Evolutionary conservation across 2,888 invertebrate species (phyloP), one percentile per base, ranked within the genome.

Genomic region (Plagodis pulveraria): DNA sequence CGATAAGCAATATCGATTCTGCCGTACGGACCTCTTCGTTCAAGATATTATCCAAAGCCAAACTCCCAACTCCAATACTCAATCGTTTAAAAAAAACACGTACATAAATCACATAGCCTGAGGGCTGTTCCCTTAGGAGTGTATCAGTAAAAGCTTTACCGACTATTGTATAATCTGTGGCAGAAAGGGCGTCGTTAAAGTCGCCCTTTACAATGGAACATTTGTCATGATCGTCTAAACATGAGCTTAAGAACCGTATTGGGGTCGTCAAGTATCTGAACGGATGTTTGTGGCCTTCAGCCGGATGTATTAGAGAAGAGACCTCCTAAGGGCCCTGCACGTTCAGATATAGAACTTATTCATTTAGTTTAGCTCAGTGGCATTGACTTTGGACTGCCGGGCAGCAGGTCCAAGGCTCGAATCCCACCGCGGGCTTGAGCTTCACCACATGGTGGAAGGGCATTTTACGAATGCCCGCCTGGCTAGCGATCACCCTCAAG

Each of bases 81-180:
- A 38, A 38, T 38, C 6, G 9, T 47, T 22, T 22, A 47, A 46
- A 47, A n/a, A 32, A 46, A 50, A 41, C 42, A 44, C 55, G 41
- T 32, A 42, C 47, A 57, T 52, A 52, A 52, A 57, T 52, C 47
- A 47, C 48, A 50, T 11, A n/a, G 36, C 42, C 50, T 11, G 6
- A 42, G 9, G 51, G 48, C 47, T 5, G 50, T 35, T 38, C 56
- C 22, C 43, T 10, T 32, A 22, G 46, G 56, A 41, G 35, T 41
- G 42, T 57, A 33, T 38, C 41, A 44, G 47, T 57, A 52, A 52
- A 48, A 50, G 56, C 9, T 36, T 36, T 36, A 10, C 10, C 5
- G 5, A 8, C 5, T 40, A 40, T 9, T 40, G 10, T 40, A 2
- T 40, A 40, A 10, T 40, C 40, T 40, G 40, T 8, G 40, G 10